A percentile compares a stretch with the other conserved stretches of the same genome.
phyloP scores from a whole-genome alignment of 2,113 vertebrate genomes.

The Pelobates fuscus region DNA sequence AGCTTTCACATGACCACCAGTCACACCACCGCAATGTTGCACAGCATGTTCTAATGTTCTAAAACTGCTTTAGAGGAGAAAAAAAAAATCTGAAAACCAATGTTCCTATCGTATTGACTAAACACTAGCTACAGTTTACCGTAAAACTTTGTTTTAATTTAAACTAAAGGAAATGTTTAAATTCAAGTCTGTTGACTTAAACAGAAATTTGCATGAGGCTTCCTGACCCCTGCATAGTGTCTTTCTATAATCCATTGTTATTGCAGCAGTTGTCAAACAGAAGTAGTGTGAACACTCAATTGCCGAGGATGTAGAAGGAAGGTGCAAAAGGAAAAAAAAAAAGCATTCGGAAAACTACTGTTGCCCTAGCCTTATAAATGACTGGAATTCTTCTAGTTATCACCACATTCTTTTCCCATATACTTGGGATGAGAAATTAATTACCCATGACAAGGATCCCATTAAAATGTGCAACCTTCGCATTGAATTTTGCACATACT shows the following conservation, averaged over 20 bases:
- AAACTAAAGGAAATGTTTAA: too few relatives aligned
- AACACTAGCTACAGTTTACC: too few relatives aligned
- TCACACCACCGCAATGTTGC: too few relatives aligned
- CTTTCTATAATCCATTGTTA: neutral
- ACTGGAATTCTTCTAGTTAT: constrained; percentile 15
- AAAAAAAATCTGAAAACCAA: too few relatives aligned
- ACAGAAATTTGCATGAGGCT: too few relatives aligned
- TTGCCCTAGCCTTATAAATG: neutral
- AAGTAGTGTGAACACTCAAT: neutral
- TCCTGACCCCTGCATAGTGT: too few relatives aligned
- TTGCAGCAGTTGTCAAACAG: neutral
- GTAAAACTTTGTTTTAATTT: too few relatives aligned
- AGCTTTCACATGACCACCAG: too few relatives aligned
- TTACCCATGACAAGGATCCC: constrained; percentile 24
- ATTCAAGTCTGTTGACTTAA: too few relatives aligned
- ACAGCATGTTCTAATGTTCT: too few relatives aligned
- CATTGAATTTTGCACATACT: constrained; percentile 6
- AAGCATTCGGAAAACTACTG: neutral
- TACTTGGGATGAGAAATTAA: constrained; percentile 12
- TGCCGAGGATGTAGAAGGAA: constrained; percentile 13
- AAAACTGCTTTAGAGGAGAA: too few relatives aligned
- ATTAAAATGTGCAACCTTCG: constrained; percentile 28
- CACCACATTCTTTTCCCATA: constrained; percentile 1
- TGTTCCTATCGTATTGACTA: too few relatives aligned
- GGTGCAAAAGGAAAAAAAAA: neutral